Base-by-base conservation (phyloP, 1,140 invertebrate genomes). In the Drepana arcuata region DNA sequence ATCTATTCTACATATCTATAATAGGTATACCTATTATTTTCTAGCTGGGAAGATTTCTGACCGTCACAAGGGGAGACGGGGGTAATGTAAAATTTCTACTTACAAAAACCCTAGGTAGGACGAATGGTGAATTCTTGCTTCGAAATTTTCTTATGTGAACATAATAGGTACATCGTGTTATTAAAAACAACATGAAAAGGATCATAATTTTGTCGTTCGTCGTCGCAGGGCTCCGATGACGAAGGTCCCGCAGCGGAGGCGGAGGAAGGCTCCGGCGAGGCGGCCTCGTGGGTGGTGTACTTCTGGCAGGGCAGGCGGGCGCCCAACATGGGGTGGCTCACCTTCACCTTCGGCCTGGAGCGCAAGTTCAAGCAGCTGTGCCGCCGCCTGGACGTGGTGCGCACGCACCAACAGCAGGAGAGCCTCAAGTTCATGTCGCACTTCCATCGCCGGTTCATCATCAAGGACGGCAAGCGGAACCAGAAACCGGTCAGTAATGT, bases 251-350 rank as follows among this genome's bases (percentile, higher is more conserved):
- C 35, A 2, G 51, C 16, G 0, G 48, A 88, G 24, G 88, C 88
- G 1, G 89, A 86, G 25, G 89, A 92, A 21, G 84, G 86, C 16
- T 90, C 86, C 15, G 85, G 87, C 1, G 90, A 92, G 23, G 84
- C 87, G 14, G 95, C 93, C 52, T 94, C 98, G 63, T 98, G 95
- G 84, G 95, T 98, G 18, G 97, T 99, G 5, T 99, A 99, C 75
- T 99, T 99, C 83, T 99, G 98, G 98, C 98, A 99, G 26, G 74
- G 18, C 0, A 84, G 98, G 46, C 92, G 98, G 65, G 97, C 98
- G 2, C 92, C 93, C 27, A 99, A 99, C 82, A 99, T 99, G 96
- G 98, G 97, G 12, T 99, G 97, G 97, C 86, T 99, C 0, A 99
- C 96, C 5, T 99, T 99, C 81, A 99, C 97, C 0, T 99, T 99